These are phyloP conservation scores for Pedicia rivosa DNA, from an alignment of 2,888 invertebrate genomes.

Conservation along the genomic window DNA sequence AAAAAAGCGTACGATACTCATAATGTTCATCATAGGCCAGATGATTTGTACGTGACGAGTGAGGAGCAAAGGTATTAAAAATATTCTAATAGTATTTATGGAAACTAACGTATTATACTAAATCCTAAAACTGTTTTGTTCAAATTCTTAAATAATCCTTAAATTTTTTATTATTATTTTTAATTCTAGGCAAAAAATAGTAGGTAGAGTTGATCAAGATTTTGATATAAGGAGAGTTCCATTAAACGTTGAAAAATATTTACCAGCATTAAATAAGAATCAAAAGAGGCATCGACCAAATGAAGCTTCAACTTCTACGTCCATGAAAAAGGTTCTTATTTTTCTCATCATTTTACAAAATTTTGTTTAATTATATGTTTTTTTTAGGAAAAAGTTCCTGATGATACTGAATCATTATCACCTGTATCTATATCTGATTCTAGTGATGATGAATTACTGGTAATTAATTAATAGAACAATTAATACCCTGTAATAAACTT, in stretches of 20 bases:
- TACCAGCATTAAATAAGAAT: background rate
- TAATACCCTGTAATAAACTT: too few relatives aligned
- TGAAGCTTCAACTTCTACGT: background rate
- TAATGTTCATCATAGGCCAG: constrained; percentile 40
- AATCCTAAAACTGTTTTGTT: constrained; percentile 8
- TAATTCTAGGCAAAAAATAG: constrained; percentile 26
- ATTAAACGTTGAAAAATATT: constrained; percentile 5
- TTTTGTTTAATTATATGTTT: background rate
- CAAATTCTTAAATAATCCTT: background rate
- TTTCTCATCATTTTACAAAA: background rate
- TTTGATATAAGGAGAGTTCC: constrained; percentile 33
- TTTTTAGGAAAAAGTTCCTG: background rate
- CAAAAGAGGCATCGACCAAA: background rate
- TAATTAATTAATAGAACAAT: too few relatives aligned
- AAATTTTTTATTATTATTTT: too few relatives aligned
- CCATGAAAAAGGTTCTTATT: background rate
- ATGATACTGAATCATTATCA: background rate
- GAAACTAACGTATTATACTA: constrained; percentile 20
- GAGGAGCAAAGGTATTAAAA: constrained; percentile 33
- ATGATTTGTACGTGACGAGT: constrained; percentile 42
- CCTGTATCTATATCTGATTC: background rate
- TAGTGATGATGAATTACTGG: background rate
- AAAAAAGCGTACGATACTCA: constrained; percentile 47
- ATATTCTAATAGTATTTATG: too few relatives aligned
- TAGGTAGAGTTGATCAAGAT: constrained; percentile 35